A percentile compares a stretch with the other conserved stretches of the same genome.
These are phyloP conservation scores for Pterostichus niger DNA, from an alignment of 2,888 invertebrate species.

Conservation along the genomic window DNA sequence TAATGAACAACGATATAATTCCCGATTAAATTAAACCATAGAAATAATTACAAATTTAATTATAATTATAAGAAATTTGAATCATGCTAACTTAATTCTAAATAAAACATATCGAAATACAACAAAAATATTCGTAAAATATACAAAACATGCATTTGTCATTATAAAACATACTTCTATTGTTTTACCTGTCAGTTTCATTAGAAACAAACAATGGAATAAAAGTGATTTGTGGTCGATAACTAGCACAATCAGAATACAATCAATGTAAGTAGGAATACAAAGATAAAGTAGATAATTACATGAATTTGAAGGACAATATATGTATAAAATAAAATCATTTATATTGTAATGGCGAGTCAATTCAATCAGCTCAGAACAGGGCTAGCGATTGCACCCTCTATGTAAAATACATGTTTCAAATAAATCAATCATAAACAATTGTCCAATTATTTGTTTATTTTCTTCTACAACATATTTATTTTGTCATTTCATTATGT, in stretches of 20 bases:
- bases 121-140: too few species aligned
- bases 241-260: conserved; percentile 62
- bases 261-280: conserved; percentile 62
- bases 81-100: too few species aligned
- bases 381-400: conserved; percentile 59
- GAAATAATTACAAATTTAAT: too few species aligned
- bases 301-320: conserved; percentile 62
- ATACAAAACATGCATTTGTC: too few species aligned
- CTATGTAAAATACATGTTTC: conserved; percentile 62
- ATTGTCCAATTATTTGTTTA: conserved; percentile 34
- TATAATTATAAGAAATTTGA: too few species aligned
- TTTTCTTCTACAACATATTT: not conserved
- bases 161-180: too few species aligned
- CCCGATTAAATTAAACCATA: too few species aligned
- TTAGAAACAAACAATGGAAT: not conserved
- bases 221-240: conserved; percentile 11
- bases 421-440: conserved; percentile 59
- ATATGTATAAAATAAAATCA: conserved; percentile 56
- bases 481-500: not conserved
- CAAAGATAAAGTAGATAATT: conserved; percentile 26
- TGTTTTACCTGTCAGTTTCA: too few species aligned
- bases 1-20: too few species aligned
- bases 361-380: conserved; percentile 59
- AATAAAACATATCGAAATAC: too few species aligned
- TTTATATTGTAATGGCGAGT: conserved; percentile 57